These are phyloP conservation scores for Anoura caudifer DNA, from an alignment of 2,113 vertebrate species.

Conservation along the genomic window DNA sequence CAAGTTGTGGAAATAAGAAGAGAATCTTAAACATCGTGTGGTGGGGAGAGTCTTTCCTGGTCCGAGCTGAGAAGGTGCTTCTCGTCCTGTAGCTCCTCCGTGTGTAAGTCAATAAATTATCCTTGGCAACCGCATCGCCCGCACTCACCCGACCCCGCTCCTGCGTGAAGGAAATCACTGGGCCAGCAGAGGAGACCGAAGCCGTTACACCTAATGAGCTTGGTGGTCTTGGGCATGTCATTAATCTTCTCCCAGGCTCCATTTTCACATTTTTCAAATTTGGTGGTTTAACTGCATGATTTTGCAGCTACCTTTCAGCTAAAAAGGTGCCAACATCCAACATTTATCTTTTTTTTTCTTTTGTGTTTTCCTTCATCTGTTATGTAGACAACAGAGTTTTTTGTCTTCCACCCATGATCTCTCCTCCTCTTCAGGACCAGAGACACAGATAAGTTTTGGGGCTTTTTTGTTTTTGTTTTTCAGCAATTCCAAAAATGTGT, in stretches of 20 bases:
- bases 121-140: not conserved
- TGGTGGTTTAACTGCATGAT: not conserved
- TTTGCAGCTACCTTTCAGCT: not conserved
- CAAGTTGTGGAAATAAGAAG: not conserved
- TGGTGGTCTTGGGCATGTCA: not conserved
- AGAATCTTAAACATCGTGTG: not conserved
- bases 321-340: not conserved
- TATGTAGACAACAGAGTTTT: not conserved
- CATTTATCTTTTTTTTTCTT: not conserved
- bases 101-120: not conserved
- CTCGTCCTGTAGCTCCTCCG: accelerated
- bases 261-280: not conserved
- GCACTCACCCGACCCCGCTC: accelerated
- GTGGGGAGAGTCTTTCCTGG: not conserved
- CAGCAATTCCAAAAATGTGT: not conserved
- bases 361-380: not conserved
- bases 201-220: not conserved
- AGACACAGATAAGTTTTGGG: not conserved
- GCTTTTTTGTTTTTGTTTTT: no score
- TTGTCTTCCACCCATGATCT: not conserved
- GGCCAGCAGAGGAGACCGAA: not conserved
- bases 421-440: not conserved
- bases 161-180: not conserved
- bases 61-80: not conserved
- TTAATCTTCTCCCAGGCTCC: not conserved